Conservation (phyloP, 1,140 invertebrate genomes). For the Heliconius nattereri region DNA sequence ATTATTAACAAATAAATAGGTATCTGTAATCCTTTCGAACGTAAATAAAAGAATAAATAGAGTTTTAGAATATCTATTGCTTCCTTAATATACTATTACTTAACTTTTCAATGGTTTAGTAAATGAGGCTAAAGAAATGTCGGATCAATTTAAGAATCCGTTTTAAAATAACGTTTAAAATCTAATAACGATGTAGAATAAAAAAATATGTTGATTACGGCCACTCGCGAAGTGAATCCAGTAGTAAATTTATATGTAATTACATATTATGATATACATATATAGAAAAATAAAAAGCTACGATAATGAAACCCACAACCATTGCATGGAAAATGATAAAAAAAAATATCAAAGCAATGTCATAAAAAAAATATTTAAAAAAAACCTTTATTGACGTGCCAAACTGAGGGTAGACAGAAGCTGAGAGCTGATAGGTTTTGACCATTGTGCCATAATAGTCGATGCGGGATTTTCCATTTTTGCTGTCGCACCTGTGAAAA, state of each 20-base stretch:
- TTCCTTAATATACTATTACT: neutral
- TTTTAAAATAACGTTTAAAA: too few species aligned
- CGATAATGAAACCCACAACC: neutral
- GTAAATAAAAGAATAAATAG: too few species aligned
- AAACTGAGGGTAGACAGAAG: constrained; percentile 81
- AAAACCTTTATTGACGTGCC: constrained; percentile 89
- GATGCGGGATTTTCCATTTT: constrained; percentile 89
- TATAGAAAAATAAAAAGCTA: too few species aligned
- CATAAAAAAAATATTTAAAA: neutral
- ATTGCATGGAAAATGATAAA: neutral
- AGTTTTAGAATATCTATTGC: too few species aligned
- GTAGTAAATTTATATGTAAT: too few species aligned
- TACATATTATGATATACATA: too few species aligned
- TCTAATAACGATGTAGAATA: too few species aligned
- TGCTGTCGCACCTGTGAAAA: constrained; percentile 83
- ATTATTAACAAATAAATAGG: constrained; percentile 4
- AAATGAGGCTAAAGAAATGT: too few species aligned
- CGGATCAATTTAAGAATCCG: too few species aligned
- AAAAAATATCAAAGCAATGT: neutral
- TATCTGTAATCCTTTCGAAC: neutral
- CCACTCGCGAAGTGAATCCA: too few species aligned
- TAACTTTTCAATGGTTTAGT: too few species aligned
- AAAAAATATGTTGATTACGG: too few species aligned
- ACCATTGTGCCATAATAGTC: constrained; percentile 98
- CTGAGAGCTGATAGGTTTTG: constrained; percentile 90